Evolutionary conservation across 2,888 invertebrate species (phyloP).

Genomic region (Monochamus alternatus): DNA sequence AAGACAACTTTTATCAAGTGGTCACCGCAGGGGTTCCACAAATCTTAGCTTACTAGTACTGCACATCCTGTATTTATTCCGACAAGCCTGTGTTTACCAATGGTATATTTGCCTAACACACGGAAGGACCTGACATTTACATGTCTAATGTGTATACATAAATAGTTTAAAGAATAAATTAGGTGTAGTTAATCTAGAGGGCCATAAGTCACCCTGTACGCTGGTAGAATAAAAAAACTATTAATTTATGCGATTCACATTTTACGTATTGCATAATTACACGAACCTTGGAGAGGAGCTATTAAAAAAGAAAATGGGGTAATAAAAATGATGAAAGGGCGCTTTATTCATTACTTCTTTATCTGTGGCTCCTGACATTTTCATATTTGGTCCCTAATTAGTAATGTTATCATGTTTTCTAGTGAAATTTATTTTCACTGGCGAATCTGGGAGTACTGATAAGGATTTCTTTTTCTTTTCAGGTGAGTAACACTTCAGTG

Average conservation of each 20-base stretch:
- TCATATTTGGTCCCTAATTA: conserved; percentile 35
- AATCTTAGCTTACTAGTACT: conserved; percentile 59
- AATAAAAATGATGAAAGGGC: conserved; percentile 48
- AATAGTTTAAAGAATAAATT: conserved; percentile 63
- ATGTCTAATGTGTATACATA: conserved; percentile 56
- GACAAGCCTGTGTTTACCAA: conserved; percentile 65
- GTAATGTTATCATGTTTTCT: conserved; percentile 22
- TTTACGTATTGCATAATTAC: conserved; percentile 62
- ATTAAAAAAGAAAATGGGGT: conserved; percentile 40
- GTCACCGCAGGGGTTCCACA: conserved; percentile 54
- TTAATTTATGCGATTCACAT: conserved; percentile 63
- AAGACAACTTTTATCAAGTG: conserved; percentile 41
- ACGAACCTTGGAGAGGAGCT: conserved; percentile 56
- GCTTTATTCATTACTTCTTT: conserved; percentile 58
- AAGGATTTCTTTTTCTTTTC: conserved; percentile 10
- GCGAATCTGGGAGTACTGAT: neutral
- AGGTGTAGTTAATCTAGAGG: conserved; percentile 58
- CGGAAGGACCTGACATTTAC: conserved; percentile 62
- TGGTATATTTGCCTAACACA: conserved; percentile 66
- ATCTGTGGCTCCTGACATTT: conserved; percentile 27
- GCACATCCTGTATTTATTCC: conserved; percentile 65
- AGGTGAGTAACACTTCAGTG: conserved; percentile 35
- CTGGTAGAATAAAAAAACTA: conserved; percentile 62
- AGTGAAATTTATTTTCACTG: conserved; percentile 4
- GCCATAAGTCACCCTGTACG: conserved; percentile 59